Percentiles rank a stretch among this genome's conserved stretches.
Conservation (phyloP, 2,888 invertebrate genomes). For the Diplolepis rosae region DNA sequence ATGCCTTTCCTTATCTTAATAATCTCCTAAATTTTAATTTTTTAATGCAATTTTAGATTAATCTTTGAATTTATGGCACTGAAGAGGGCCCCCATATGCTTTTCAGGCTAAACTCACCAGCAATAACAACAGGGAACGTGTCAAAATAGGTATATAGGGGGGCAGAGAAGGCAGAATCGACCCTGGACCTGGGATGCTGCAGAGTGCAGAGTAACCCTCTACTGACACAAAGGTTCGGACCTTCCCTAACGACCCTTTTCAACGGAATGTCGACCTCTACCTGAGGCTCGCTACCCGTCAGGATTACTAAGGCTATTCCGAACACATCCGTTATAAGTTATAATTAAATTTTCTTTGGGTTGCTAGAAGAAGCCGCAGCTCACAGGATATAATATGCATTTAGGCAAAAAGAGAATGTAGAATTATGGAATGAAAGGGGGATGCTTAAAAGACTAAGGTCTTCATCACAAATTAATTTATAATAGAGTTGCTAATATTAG, state of each 20-base stretch:
- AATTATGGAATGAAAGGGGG: not conserved
- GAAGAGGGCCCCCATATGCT: no score
- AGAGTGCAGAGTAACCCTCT: conserved; percentile 44
- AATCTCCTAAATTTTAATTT: no score
- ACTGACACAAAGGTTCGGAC: conserved; percentile 44
- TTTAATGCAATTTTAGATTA: no score
- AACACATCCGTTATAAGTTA: conserved; percentile 8
- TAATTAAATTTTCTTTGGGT: conserved; percentile 26
- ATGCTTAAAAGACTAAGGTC: not conserved
- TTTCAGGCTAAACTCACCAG: conserved; percentile 64
- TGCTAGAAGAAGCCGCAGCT: not conserved
- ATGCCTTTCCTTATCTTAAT: no score
- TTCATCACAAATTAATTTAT: not conserved
- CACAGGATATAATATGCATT: not conserved
- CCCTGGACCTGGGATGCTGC: conserved; percentile 48
- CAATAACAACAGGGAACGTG: conserved; percentile 68
- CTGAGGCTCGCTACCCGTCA: conserved; percentile 28
- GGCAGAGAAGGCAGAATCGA: not conserved
- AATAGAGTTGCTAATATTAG: not conserved
- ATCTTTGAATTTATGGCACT: no score
- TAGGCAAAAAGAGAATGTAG: not conserved
- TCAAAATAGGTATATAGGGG: conserved; percentile 65
- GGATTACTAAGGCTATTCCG: not conserved
- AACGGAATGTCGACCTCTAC: conserved; percentile 42
- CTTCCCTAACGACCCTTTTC: conserved; percentile 44